phyloP scores from a whole-genome alignment of 2,888 invertebrate genomes.

The Ichneumon xanthorius region DNA sequence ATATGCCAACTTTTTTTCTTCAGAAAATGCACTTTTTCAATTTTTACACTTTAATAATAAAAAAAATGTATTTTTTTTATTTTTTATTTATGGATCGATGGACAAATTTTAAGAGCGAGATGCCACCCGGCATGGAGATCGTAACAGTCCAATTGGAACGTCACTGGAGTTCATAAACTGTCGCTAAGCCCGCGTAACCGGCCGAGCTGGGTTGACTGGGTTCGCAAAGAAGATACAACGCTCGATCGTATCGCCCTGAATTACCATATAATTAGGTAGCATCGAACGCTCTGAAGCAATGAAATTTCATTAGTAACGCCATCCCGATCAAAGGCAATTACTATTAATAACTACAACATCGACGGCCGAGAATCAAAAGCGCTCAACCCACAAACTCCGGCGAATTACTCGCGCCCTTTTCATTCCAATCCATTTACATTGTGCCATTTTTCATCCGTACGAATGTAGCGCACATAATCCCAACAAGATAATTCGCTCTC shows the following conservation, averaged over 20 bases:
- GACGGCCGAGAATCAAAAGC: neutral
- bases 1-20: neutral
- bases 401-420: neutral
- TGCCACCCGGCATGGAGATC: neutral
- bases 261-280: conserved; percentile 5
- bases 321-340: conserved; percentile 42
- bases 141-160: neutral
- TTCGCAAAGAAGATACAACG: neutral
- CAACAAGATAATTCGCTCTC: conserved; percentile 44
- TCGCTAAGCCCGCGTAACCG: neutral
- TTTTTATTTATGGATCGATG: no score
- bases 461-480: conserved; percentile 39
- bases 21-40: neutral
- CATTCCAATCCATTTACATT: conserved; percentile 10
- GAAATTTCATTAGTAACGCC: conserved; percentile 63
- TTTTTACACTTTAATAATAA: neutral
- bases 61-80: no score
- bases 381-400: neutral
- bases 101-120: neutral
- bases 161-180: neutral
- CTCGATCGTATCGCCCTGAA: neutral
- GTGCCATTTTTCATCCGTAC: conserved; percentile 24
- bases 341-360: conserved; percentile 41
- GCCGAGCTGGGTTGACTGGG: neutral
- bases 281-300: conserved; percentile 36